Conservation (phyloP, 92 coral and sea anemone genomes). For the Epizoanthus scotinus region DNA sequence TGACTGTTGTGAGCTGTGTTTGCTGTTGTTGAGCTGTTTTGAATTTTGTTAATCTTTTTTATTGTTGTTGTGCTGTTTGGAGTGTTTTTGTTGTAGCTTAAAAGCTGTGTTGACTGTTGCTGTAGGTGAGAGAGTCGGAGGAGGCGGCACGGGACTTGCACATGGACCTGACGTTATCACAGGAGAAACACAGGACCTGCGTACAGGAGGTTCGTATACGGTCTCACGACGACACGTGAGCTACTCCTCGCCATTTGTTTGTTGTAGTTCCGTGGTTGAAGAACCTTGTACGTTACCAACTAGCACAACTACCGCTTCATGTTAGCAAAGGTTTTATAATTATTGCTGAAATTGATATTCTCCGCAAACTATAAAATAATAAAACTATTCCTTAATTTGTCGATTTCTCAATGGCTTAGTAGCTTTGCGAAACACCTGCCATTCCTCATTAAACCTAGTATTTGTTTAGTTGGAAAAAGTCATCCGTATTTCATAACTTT, state of each 20-base stretch:
- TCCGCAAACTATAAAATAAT: too few species aligned
- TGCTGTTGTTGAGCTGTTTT: too few species aligned
- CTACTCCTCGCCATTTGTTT: neutral
- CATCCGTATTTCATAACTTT: too few species aligned
- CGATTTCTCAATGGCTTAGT: too few species aligned
- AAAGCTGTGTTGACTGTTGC: neutral
- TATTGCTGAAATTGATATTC: neutral
- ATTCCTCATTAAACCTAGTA: too few species aligned
- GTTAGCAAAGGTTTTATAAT: neutral
- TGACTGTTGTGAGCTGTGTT: too few species aligned
- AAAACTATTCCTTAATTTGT: too few species aligned
- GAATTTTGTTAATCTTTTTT: too few species aligned
- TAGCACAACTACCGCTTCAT: neutral
- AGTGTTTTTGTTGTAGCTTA: constrained; percentile 10
- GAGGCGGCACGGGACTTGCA: constrained; percentile 77
- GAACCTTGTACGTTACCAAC: neutral
- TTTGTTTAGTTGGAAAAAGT: too few species aligned
- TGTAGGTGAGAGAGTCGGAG: constrained; percentile 81
- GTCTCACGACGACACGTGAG: neutral
- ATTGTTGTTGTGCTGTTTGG: neutral
- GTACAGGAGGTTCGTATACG: constrained; percentile 76
- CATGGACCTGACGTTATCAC: constrained; percentile 84
- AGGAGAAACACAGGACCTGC: constrained; percentile 94
- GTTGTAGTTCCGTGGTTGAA: neutral
- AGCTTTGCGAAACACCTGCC: too few species aligned